Conservation (phyloP, 2,888 invertebrate species). For the Agrotis clavis region DNA sequence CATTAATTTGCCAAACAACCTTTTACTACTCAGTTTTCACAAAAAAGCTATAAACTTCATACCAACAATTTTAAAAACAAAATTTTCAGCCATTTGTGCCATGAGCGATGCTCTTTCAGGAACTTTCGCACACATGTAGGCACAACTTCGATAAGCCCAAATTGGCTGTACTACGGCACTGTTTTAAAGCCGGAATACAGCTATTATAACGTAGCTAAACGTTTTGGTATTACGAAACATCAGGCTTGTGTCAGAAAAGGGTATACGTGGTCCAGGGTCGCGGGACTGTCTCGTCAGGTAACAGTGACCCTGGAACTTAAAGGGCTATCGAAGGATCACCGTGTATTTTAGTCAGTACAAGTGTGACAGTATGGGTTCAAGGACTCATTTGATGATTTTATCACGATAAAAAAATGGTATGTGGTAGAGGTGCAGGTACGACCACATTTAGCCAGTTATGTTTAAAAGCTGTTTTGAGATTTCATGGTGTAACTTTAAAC, state of each 20-base stretch:
- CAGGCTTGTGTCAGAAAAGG: background rate
- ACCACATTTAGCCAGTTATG: too few species aligned
- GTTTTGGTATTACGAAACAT: conserved; percentile 21
- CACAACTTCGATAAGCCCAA: conserved; percentile 52
- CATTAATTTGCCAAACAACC: background rate
- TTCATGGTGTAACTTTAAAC: too few species aligned
- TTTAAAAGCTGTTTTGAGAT: too few species aligned
- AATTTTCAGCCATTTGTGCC: background rate
- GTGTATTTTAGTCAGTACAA: too few species aligned
- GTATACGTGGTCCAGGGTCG: background rate
- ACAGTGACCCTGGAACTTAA: too few species aligned
- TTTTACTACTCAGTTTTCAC: background rate
- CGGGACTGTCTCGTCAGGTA: too few species aligned
- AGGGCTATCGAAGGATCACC: too few species aligned
- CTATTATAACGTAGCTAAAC: conserved; percentile 43
- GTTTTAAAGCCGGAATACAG: conserved; percentile 43
- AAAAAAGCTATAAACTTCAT: background rate
- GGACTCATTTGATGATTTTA: too few species aligned
- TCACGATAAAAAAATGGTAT: too few species aligned
- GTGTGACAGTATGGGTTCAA: too few species aligned
- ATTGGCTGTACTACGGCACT: conserved; percentile 40
- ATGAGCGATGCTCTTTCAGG: conserved; percentile 4
- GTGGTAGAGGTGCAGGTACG: background rate
- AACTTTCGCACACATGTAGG: conserved; percentile 25
- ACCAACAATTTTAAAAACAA: background rate